Evolutionary conservation across 2,888 invertebrate species (phyloP).

Genomic region (Crocallis elinguaria): DNA sequence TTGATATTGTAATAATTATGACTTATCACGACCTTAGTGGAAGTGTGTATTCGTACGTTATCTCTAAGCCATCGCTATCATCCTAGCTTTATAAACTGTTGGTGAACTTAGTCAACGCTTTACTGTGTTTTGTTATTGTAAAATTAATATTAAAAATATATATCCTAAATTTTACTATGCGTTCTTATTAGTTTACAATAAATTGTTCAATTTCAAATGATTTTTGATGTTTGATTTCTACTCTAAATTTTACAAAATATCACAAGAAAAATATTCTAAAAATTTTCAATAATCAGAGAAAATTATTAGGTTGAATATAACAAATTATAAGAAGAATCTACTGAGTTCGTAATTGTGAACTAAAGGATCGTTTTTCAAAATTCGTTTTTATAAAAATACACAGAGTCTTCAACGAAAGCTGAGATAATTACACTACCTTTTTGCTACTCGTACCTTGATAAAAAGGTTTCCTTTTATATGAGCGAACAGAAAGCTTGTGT

Average conservation of each 20-base stretch:
- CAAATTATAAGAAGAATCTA: too few species aligned
- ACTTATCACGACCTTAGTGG: conserved; percentile 41
- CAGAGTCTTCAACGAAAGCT: too few species aligned
- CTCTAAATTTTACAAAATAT: background rate
- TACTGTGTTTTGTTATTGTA: conserved; percentile 79
- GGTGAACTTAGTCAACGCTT: conserved; percentile 79
- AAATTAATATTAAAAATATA: conserved; percentile 79
- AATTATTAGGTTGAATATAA: too few species aligned
- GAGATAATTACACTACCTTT: too few species aligned
- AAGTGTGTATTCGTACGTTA: conserved; percentile 58
- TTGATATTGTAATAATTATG: conserved; percentile 69
- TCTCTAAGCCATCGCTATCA: conserved; percentile 58
- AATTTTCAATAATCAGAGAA: too few species aligned
- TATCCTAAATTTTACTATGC: conserved; percentile 83
- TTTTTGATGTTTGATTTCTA: conserved; percentile 27
- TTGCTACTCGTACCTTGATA: too few species aligned
- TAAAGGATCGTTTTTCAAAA: too few species aligned
- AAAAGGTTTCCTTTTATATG: too few species aligned
- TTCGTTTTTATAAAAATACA: too few species aligned
- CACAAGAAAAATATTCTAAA: too few species aligned
- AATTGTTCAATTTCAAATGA: conserved; percentile 75
- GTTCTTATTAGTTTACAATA: conserved; percentile 83
- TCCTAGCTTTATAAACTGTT: conserved; percentile 77
- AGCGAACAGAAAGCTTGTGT: too few species aligned
- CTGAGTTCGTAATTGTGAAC: too few species aligned